A percentile compares a stretch with the other conserved stretches of the same genome.
Conservation (phyloP, 2,797 vertebrate species). For the Lithobates pipiens region DNA sequence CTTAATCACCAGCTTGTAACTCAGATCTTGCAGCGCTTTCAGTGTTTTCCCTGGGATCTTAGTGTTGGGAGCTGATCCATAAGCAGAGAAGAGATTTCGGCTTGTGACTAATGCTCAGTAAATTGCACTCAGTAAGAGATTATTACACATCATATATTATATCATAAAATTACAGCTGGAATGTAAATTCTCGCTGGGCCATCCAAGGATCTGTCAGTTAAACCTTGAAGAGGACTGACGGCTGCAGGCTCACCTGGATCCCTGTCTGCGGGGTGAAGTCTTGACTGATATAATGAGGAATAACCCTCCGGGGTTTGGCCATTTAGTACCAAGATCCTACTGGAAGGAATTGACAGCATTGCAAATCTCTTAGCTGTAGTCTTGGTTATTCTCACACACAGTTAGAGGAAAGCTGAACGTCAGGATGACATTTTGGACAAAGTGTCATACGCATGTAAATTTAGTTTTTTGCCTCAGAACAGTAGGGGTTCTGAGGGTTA, state of each 20-base stretch:
- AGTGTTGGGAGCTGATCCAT: background rate
- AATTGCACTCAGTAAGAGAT: constrained; percentile 31
- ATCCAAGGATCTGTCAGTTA: background rate
- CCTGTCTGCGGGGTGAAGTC: background rate
- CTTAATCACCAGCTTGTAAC: too few species aligned
- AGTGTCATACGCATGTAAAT: too few species aligned
- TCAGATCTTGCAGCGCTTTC: background rate
- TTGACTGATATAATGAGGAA: background rate
- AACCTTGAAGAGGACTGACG: background rate
- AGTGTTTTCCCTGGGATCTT: constrained; percentile 10
- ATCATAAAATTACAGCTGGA: constrained; percentile 30
- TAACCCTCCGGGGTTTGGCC: too few species aligned
- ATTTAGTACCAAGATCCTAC: too few species aligned
- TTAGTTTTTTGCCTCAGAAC: too few species aligned
- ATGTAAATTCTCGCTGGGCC: background rate
- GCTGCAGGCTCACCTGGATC: background rate
- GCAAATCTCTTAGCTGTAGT: too few species aligned
- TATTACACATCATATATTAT: constrained; percentile 25
- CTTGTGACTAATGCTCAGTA: constrained; percentile 35
- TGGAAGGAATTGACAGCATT: too few species aligned
- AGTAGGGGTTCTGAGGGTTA: too few species aligned
- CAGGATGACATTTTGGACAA: too few species aligned
- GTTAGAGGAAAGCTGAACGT: too few species aligned
- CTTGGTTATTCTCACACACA: too few species aligned
- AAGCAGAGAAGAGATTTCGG: background rate